Base-by-base conservation (phyloP, 2,797 vertebrate genomes). In the Pelodytes ibericus region DNA sequence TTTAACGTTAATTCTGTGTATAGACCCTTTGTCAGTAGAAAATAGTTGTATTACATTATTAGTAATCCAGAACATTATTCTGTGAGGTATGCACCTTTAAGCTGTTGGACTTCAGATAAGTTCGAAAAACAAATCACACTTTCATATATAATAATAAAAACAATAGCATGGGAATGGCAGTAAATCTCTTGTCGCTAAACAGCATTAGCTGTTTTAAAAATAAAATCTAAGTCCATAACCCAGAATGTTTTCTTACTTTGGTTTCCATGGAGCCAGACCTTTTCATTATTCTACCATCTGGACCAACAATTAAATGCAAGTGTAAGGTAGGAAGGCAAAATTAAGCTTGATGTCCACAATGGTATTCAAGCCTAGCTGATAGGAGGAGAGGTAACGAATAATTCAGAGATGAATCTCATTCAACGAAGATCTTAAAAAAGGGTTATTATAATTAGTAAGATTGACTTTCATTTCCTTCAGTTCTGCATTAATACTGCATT, bases 191-290 rank as follows among this genome's bases (percentile, higher is more conserved):
- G 27, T 5, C 8, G 4, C 3, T 22, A 62, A 53, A 70, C 31
- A 62, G 24, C 29, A 67, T 13, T 70, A 51, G 57, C 61, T 26
- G 36, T 24, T 68, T 69, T 69, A 70, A 63, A 76, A 62, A 70
- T 71, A 64, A 64, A 61, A 57, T 31, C 51, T 20, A 26, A 51
- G 33, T 62, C 18, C 20, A 62, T 13, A 62, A 47, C 53, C 13
- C 6, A 70, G 36, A 65, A 71, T 57, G 33, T 53, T 64, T 71
- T 65, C 59, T 24, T 71, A 67, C 33, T 77, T 51, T 47, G 26
- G 74, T 71, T 77, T 63, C 74, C 60, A 77, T 77, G 60, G 67
- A n/a, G 24, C 33, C 74, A 71, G 67, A 77, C 67, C 60, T 71
- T 71, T 71, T 58, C 59, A 71, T 69, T 71, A 62, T 64, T 64